Percentiles rank a stretch among this genome's conserved stretches.
These are phyloP conservation scores for Hoplostethus mediterraneus DNA, from an alignment of 2,797 vertebrate species.

Conservation along the genomic window DNA sequence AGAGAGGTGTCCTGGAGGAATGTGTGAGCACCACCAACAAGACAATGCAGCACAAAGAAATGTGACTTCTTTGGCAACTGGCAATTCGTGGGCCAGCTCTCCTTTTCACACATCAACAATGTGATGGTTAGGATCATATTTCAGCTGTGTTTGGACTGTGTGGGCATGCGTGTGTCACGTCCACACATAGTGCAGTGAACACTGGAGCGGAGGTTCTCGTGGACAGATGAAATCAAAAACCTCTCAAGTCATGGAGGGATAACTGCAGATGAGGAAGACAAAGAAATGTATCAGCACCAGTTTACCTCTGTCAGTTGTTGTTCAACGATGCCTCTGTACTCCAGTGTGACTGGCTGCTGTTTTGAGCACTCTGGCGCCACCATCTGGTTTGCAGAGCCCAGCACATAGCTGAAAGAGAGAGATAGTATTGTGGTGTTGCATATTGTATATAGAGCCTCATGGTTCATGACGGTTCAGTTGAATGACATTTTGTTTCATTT, in stretches of 20 bases:
- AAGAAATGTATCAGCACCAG: constrained; percentile 56
- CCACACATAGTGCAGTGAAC: not conserved
- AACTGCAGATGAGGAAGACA: constrained; percentile 47
- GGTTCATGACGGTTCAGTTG: too few relatives aligned
- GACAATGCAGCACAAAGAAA: not conserved
- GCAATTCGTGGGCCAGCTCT: not conserved
- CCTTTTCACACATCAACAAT: constrained; percentile 9
- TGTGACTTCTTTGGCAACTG: not conserved
- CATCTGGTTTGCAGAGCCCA: constrained; percentile 87
- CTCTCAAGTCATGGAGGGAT: constrained; percentile 8
- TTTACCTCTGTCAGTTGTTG: constrained; percentile 88
- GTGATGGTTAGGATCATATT: not conserved
- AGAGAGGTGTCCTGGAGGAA: not conserved
- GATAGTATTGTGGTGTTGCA: not conserved
- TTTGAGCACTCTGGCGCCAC: constrained; percentile 77
- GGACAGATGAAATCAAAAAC: not conserved
- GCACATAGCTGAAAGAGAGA: constrained; percentile 84
- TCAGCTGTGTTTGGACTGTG: not conserved
- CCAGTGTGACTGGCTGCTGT: constrained; percentile 87
- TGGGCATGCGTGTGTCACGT: too few relatives aligned
- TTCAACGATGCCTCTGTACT: constrained; percentile 85
- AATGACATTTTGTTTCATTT: not conserved
- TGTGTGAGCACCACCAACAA: constrained; percentile 11
- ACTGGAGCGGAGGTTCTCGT: not conserved
- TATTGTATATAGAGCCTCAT: not conserved